Evolutionary conservation across 2,888 invertebrate species (phyloP), one percentile per base, ranked within the genome.

Genomic region (Acleris emargana): DNA sequence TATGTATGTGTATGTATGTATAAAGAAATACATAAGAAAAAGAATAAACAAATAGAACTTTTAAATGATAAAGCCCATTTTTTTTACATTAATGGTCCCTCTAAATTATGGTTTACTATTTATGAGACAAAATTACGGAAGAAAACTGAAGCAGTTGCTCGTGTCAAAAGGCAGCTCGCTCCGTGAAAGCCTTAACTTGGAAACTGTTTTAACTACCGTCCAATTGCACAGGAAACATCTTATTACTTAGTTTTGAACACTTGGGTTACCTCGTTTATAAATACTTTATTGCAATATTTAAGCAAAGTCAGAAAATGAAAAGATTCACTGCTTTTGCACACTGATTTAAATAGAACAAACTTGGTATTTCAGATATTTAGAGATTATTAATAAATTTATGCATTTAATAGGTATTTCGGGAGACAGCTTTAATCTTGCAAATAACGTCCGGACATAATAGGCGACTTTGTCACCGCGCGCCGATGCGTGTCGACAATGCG

Each of bases 341-440:
- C 11, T 11, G 38, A 38, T 13, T 11, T 38, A 3, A 11, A 38
- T 9, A 38, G 38, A 38, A 38, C 38, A 38, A 11, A 38, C 9
- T 11, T 38, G 1, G 6, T 13, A 38, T 38, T 38, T 38, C 3
- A 13, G 67, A 72, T 76, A 77, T 82, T 79, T 78, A 79, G 77
- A 77, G 77, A 77, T 79, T 74, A 73, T 74, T 69, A 74, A 75
- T 74, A 76, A 80, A 42, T 11, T 58, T 5, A 64, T 32, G 54
- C 42, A 45, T 54, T 42, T 20, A 32, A 32, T 9, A 9, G 32
- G 32, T 32, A 25, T 55, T 6, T 28, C 43, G 32, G 42, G 54
- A 75, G 76, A 77, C 76, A 68, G 77, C 81, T 77, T 78, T 87
- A 84, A 86, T 88, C 79, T 86, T 78, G 75, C 72, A 74, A 80